Percentiles rank a stretch among this genome's conserved stretches.
These are phyloP conservation scores for Rutpela maculata DNA, from an alignment of 2,888 invertebrate genomes.

Conservation along the genomic window DNA sequence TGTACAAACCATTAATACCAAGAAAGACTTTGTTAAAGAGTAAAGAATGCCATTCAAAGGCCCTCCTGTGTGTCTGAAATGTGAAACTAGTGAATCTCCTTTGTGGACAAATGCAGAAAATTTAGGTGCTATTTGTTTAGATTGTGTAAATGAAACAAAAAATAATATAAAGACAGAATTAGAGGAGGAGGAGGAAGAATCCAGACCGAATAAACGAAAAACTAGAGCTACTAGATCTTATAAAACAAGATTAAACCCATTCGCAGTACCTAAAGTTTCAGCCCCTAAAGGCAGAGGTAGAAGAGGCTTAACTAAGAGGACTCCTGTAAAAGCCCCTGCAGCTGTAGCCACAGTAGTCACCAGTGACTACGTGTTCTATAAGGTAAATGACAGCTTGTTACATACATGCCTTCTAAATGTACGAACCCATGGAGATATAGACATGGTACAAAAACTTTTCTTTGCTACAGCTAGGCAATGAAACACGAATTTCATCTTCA, in stretches of 20 bases:
- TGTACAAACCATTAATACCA: no score
- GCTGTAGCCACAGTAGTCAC: slow-evolving; percentile 89
- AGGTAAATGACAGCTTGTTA: slow-evolving; percentile 73
- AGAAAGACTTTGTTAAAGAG: background rate
- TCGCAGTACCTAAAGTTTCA: slow-evolving; percentile 71
- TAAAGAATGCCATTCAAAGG: slow-evolving; percentile 73
- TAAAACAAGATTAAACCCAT: slow-evolving; percentile 73
- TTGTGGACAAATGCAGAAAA: slow-evolving; percentile 86
- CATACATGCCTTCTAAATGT: background rate
- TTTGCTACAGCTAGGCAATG: no score
- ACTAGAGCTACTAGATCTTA: slow-evolving; percentile 77
- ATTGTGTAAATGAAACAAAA: slow-evolving; percentile 80
- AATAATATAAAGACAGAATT: slow-evolving; percentile 68
- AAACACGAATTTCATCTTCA: no score
- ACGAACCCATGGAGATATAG: no score
- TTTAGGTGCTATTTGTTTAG: slow-evolving; percentile 84
- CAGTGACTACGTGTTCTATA: slow-evolving; percentile 86
- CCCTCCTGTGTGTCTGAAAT: slow-evolving; percentile 83
- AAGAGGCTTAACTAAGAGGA: slow-evolving; percentile 86
- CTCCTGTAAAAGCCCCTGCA: slow-evolving; percentile 87
- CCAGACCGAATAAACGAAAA: slow-evolving; percentile 78
- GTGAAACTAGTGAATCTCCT: slow-evolving; percentile 81
- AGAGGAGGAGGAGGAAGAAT: slow-evolving; percentile 72
- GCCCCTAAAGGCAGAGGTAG: slow-evolving; percentile 84
- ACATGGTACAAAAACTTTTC: no score